Percentiles rank a stretch among this genome's conserved stretches.
phyloP scores from a whole-genome alignment of 30 jellyfish, hydroid and myxozoan genomes.

The Aurelia sp. region DNA sequence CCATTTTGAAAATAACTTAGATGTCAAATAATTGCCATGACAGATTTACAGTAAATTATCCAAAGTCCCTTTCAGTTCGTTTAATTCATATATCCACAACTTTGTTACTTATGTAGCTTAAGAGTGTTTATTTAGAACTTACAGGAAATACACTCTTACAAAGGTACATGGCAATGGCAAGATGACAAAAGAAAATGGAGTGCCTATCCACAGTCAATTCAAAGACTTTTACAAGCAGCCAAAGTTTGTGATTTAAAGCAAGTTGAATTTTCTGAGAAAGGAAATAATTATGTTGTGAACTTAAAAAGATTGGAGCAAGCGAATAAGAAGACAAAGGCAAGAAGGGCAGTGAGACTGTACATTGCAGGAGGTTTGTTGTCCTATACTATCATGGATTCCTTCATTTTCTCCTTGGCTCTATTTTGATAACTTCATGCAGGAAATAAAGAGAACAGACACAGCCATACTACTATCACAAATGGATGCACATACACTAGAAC shows the following conservation, averaged over 20 bases:
- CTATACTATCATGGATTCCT: not conserved
- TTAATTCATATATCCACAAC: too few species aligned
- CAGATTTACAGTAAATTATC: too few species aligned
- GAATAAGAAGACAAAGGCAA: slow-evolving; percentile 62
- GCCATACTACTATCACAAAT: too few species aligned
- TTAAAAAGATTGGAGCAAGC: slow-evolving; percentile 70
- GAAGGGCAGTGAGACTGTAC: slow-evolving; percentile 30
- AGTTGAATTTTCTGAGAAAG: slow-evolving; percentile 50
- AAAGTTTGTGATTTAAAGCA: slow-evolving; percentile 33
- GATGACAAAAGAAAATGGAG: slow-evolving; percentile 76
- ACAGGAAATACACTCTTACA: too few species aligned
- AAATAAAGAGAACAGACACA: not conserved
- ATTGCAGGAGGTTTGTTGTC: too few species aligned
- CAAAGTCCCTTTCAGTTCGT: too few species aligned
- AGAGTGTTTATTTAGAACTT: too few species aligned
- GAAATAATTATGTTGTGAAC: slow-evolving; percentile 54
- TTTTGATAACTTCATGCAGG: not conserved
- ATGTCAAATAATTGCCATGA: too few species aligned
- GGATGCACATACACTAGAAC: too few species aligned
- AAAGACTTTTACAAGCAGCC: slow-evolving; percentile 73
- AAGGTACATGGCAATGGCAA: slow-evolving; percentile 73
- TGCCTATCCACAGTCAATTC: slow-evolving; percentile 45
- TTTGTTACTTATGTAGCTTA: too few species aligned
- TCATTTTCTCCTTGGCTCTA: not conserved
- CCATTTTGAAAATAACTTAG: too few species aligned